These are phyloP conservation scores for Dione juno DNA, from an alignment of 2,888 invertebrate species.

Conservation along the genomic window DNA sequence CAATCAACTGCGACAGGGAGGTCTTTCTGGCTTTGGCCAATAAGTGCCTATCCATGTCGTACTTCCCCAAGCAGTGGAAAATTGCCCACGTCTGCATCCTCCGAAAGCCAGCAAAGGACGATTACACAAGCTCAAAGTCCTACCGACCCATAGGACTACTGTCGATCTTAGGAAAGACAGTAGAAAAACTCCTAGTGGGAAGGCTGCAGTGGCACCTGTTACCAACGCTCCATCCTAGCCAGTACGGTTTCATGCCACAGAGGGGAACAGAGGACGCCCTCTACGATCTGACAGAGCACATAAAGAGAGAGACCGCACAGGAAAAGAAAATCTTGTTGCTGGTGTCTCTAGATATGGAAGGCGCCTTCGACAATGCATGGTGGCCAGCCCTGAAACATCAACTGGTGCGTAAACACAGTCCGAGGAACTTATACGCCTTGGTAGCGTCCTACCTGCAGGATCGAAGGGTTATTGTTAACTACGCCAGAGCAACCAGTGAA, in stretches of 20 bases:
- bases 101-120: neutral
- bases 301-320: constrained; percentile 13
- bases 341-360: no score
- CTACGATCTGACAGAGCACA: constrained; percentile 33
- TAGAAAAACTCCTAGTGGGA: constrained; percentile 25
- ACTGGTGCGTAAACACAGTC: constrained; percentile 38
- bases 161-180: no score
- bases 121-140: constrained; percentile 33
- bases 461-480: constrained; percentile 34
- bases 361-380: no score
- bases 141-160: constrained; percentile 41
- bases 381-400: constrained; percentile 47
- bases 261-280: constrained; percentile 44
- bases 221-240: no score
- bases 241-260: constrained; percentile 47
- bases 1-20: neutral
- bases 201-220: no score
- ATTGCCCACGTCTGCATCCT: neutral
- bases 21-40: constrained; percentile 13
- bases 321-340: no score
- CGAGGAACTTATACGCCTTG: constrained; percentile 28
- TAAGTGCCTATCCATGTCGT: constrained; percentile 25
- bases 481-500: constrained; percentile 25
- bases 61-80: constrained; percentile 41
- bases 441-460: constrained; percentile 32